Base-by-base conservation (phyloP, 1,140 invertebrate genomes). In the Cardiocondyla obscurior region DNA sequence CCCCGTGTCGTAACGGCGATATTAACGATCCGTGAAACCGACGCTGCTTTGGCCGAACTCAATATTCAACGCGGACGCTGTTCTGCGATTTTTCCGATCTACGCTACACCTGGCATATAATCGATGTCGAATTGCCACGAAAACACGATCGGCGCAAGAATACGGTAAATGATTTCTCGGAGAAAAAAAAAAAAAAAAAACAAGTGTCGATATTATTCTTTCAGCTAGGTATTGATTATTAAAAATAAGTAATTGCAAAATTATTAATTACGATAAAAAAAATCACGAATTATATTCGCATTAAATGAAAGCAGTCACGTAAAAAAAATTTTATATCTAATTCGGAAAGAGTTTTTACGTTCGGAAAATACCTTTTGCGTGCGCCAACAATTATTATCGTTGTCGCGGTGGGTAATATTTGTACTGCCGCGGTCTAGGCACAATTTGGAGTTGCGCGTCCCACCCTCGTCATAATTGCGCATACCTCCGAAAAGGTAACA, bases 21-120 rank as follows among this genome's bases (percentile, higher is more conserved):
- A 88, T 84, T 88, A 88, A 88, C 87, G 87, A 86, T 86, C 86
- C 86, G 84, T 88, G 87, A 88, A 88, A 88, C 76, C 74, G 74
- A 88, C 83, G 44, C 74, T 53, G 62, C 39, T 60, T 77, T 77
- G 44, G 14, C 19, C n/a, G 55, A 64, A 83, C 85, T 55, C 85
- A 46, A 77, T 72, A 51, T 57, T 30, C 19, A 49, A 53, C 30
- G 44, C 55, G 81, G 51, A 65, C 44, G 30, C 25, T 7, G 36
- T 46, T 55, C 64, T 60, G 58, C 16, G 44, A 84, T 88, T 72
- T 81, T 84, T 65, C 44, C 22, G 69, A 70, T 83, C 64, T 83
- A 53, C 10, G 19, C 39, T 57, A 44, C 77, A 33, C 67, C 22
- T 53, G 44, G 12, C 22, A 51, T 12, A 67, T 42, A 67, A n/a